These are phyloP conservation scores for Kryptolebias marmoratus DNA, from an alignment of 2,113 vertebrate species.

Conservation along the genomic window DNA sequence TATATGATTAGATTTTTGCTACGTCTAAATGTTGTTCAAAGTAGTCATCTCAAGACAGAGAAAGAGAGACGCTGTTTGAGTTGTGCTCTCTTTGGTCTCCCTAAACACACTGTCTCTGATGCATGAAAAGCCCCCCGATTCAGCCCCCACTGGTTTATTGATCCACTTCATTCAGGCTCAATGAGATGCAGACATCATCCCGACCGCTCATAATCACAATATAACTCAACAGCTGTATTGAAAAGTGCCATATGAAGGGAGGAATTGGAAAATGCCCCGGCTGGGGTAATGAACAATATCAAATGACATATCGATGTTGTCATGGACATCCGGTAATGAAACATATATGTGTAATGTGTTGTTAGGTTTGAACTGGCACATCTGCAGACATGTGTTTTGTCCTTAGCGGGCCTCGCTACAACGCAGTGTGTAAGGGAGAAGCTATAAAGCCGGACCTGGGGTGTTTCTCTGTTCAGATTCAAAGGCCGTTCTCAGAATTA, in stretches of 20 bases:
- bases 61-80: conserved; percentile 43
- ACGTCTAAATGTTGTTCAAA: conserved; percentile 36
- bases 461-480: conserved; percentile 44
- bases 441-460: conserved; percentile 62
- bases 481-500: conserved; percentile 23
- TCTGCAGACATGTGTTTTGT: conserved; percentile 23
- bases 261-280: conserved; percentile 74
- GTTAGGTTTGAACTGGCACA: conserved; percentile 35
- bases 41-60: background rate
- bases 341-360: conserved; percentile 51
- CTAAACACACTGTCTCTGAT: conserved; percentile 35
- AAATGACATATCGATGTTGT: conserved; percentile 73
- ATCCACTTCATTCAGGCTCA: conserved; percentile 76
- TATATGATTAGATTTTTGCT: conserved; percentile 49
- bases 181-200: conserved; percentile 80
- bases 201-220: conserved; percentile 77
- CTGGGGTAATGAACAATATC: conserved; percentile 74
- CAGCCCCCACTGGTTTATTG: conserved; percentile 76
- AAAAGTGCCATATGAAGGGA: conserved; percentile 66
- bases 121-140: conserved; percentile 61
- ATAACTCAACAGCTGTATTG: conserved; percentile 64
- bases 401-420: conserved; percentile 22
- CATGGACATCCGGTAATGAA: conserved; percentile 64
- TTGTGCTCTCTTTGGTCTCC: conserved; percentile 54
- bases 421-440: background rate